Conservation (phyloP, 1,140 invertebrate genomes). For the Colletes latitarsis region DNA sequence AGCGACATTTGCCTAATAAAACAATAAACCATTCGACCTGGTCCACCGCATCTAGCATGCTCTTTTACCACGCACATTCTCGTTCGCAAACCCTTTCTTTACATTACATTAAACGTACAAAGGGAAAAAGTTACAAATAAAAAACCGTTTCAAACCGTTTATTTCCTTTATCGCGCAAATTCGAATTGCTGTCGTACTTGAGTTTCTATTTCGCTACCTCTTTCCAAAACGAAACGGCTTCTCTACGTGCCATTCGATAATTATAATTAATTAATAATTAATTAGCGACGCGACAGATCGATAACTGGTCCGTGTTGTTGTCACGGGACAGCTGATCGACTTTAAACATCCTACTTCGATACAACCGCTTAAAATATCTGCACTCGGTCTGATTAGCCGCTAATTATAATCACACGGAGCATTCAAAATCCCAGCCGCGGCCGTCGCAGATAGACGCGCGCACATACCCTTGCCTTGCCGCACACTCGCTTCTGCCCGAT, state of each 20-base stretch:
- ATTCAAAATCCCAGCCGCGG: conserved; percentile 2
- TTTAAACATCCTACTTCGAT: conserved; percentile 53
- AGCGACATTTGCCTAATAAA: neutral
- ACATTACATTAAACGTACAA: neutral
- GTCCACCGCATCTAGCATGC: too few relatives aligned
- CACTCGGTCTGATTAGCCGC: conserved; percentile 67
- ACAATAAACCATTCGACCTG: too few relatives aligned
- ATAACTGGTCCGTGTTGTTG: conserved; percentile 6
- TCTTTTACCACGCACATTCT: too few relatives aligned
- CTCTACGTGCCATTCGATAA: too few relatives aligned
- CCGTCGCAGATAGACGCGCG: conserved; percentile 20
- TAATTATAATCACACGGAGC: conserved; percentile 70
- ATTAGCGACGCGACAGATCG: neutral
- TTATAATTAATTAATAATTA: too few relatives aligned
- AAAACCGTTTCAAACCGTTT: too few relatives aligned
- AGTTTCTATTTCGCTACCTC: too few relatives aligned
- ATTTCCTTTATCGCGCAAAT: too few relatives aligned
- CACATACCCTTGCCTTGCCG: conserved; percentile 14
- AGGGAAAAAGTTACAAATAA: too few relatives aligned
- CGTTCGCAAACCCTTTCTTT: neutral
- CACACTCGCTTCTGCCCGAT: conserved; percentile 7
- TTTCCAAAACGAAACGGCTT: too few relatives aligned
- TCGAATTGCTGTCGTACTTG: too few relatives aligned
- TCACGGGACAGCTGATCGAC: conserved; percentile 51
- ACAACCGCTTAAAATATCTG: conserved; percentile 57